Evolutionary conservation across 2,888 invertebrate species (phyloP).

Genomic region (Sinhomidia bicolor): DNA sequence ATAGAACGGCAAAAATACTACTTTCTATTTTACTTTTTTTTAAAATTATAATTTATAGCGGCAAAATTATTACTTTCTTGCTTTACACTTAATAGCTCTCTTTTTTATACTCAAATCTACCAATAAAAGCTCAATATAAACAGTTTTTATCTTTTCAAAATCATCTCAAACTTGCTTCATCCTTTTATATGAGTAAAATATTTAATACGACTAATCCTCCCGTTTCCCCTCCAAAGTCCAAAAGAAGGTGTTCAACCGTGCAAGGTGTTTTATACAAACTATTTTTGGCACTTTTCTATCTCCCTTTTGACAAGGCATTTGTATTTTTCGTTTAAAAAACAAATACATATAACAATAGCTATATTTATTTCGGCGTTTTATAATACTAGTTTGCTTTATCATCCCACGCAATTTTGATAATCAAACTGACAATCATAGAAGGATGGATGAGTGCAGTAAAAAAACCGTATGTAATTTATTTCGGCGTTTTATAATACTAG

Average conservation of each 20-base stretch:
- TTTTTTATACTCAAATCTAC: no score
- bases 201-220: no score
- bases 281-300: constrained; percentile 1
- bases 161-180: no score
- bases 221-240: background rate
- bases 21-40: constrained; percentile 7
- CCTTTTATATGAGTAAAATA: no score
- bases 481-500: no score
- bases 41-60: constrained; percentile 5
- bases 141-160: no score
- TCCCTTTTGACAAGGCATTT: background rate
- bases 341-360: no score
- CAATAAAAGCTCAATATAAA: no score
- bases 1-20: no score
- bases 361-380: no score
- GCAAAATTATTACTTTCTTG: background rate
- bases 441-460: constrained; percentile 44
- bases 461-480: no score
- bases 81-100: no score
- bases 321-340: background rate
- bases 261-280: background rate
- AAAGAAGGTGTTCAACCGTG: constrained; percentile 7
- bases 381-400: constrained; percentile 28
- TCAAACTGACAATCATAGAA: constrained; percentile 61
- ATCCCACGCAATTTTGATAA: constrained; percentile 56